Evolutionary conservation across 2,113 vertebrate species (phyloP).

Genomic region (Bujurquina vittata): DNA sequence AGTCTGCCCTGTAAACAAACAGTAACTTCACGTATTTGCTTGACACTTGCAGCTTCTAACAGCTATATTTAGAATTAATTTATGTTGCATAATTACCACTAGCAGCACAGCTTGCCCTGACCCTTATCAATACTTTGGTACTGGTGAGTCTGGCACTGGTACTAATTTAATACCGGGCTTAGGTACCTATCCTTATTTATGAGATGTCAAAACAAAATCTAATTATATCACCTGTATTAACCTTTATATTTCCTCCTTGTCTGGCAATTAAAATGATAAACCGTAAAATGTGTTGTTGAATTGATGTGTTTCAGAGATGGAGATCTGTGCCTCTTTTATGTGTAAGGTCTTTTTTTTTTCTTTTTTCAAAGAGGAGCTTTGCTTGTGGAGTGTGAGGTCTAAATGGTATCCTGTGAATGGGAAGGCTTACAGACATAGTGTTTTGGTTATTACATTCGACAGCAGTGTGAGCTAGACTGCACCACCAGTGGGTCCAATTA

Average conservation of each 20-base stretch:
- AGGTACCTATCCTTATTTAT: background rate
- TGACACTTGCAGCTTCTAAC: background rate
- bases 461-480: constrained; percentile 34
- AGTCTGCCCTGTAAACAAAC: background rate
- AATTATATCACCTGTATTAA: constrained; percentile 1
- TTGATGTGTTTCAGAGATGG: background rate
- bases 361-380: background rate
- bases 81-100: background rate
- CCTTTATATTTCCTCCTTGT: background rate
- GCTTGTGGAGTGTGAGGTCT: constrained; percentile 3
- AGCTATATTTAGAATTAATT: background rate
- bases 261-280: constrained; percentile 1
- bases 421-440: constrained; percentile 11
- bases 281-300: background rate
- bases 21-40: background rate
- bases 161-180: background rate
- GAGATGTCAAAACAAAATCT: background rate
- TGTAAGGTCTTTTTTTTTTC: background rate
- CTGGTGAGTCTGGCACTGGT: background rate
- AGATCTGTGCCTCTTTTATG: background rate
- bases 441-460: constrained; percentile 27
- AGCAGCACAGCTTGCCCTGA: background rate
- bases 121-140: background rate
- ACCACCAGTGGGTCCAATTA: constrained; percentile 48
- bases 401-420: constrained; percentile 12